Conservation (phyloP, 2,888 invertebrate species). For the Cerastis leucographa region DNA sequence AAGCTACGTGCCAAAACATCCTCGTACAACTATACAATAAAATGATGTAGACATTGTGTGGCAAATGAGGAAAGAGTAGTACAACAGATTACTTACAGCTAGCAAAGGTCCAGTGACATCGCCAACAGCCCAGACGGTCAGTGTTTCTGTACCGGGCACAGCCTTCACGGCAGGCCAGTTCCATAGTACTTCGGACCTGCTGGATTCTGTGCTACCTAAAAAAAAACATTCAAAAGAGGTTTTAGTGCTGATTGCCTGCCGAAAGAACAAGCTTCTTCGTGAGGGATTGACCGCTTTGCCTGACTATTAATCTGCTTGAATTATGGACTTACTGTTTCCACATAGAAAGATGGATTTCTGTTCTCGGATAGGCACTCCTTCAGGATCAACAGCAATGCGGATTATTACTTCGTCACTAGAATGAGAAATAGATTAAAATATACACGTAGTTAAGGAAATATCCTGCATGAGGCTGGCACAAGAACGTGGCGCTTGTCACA, state of each 20-base stretch:
- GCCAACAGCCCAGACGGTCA: constrained; percentile 91
- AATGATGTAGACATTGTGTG: not conserved
- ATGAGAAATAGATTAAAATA: constrained; percentile 24
- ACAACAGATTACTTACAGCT: constrained; percentile 76
- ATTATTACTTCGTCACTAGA: constrained; percentile 92
- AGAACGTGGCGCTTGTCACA: too few relatives aligned
- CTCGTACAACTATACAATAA: not conserved
- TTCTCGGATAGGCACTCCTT: constrained; percentile 93
- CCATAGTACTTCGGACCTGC: constrained; percentile 77
- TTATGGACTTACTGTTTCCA: constrained; percentile 87
- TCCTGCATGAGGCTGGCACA: too few relatives aligned
- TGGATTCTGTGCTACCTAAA: constrained; percentile 66
- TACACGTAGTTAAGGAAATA: not conserved
- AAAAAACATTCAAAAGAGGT: not conserved
- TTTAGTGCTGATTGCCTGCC: not conserved
- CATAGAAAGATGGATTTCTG: constrained; percentile 93
- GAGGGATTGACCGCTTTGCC: not conserved
- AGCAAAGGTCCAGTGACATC: constrained; percentile 92
- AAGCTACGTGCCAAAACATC: not conserved
- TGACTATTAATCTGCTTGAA: not conserved
- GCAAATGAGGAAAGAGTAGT: not conserved
- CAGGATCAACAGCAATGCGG: constrained; percentile 92
- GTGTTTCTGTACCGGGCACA: constrained; percentile 92
- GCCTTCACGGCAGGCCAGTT: constrained; percentile 77
- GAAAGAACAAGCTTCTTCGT: too few relatives aligned